Percentiles rank a stretch among this genome's conserved stretches.
Conservation (phyloP, 1,140 invertebrate species). For the Drosophila guanche region DNA sequence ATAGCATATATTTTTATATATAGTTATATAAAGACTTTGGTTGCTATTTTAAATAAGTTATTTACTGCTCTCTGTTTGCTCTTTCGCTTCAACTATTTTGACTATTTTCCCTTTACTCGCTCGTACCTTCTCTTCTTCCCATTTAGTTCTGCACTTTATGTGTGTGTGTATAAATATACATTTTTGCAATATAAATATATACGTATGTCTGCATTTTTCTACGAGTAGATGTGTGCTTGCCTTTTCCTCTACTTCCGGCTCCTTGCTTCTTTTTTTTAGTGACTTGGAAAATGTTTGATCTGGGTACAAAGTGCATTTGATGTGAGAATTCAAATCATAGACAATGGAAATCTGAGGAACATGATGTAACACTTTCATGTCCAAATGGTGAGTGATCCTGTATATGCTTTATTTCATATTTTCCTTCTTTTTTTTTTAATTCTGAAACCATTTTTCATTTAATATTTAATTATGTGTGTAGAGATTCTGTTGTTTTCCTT, state of each 20-base stretch:
- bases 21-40: slow-evolving; percentile 70
- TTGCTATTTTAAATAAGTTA: slow-evolving; percentile 69
- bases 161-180: slow-evolving; percentile 70
- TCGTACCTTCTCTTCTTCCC: slow-evolving; percentile 6
- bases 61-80: slow-evolving; percentile 31
- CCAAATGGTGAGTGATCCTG: slow-evolving; percentile 24
- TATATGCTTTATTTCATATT: slow-evolving; percentile 38
- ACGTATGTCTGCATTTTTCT: slow-evolving; percentile 37
- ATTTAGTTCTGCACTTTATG: slow-evolving; percentile 55
- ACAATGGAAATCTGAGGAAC: slow-evolving; percentile 24
- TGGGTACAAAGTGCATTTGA: slow-evolving; percentile 22
- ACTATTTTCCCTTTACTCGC: slow-evolving; percentile 47
- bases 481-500: slow-evolving; percentile 41
- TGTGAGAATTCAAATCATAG: slow-evolving; percentile 18
- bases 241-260: slow-evolving; percentile 19
- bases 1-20: slow-evolving; percentile 63
- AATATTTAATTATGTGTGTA: slow-evolving; percentile 66
- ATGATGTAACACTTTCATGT: slow-evolving; percentile 35
- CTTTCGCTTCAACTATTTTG: slow-evolving; percentile 61
- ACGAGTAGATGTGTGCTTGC: slow-evolving; percentile 42
- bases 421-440: slow-evolving; percentile 58
- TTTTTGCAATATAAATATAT: slow-evolving; percentile 51
- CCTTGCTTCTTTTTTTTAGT: not conserved
- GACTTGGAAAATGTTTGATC: slow-evolving; percentile 17
- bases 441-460: slow-evolving; percentile 81